phyloP scores from a whole-genome alignment of 2,113 vertebrate genomes.

The Sterna hirundo region DNA sequence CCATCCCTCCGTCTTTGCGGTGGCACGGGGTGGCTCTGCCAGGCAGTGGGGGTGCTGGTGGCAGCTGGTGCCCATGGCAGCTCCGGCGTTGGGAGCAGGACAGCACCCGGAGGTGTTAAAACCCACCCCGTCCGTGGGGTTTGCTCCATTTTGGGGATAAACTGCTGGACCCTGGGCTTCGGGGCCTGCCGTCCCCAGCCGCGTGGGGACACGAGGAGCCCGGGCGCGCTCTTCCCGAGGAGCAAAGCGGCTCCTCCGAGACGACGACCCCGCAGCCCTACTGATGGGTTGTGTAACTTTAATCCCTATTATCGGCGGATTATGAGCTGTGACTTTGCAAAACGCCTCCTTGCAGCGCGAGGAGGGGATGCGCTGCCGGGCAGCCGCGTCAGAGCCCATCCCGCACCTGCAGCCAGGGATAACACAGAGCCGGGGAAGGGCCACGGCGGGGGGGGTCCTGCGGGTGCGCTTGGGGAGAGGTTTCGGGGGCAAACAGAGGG shows the following conservation, averaged over 20 bases:
- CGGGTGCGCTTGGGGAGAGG: fast-evolving
- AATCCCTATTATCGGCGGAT: conserved; percentile 49
- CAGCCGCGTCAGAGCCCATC: not conserved
- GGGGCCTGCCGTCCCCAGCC: not conserved
- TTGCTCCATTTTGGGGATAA: not conserved
- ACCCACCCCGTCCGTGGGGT: fast-evolving
- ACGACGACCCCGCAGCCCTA: not conserved
- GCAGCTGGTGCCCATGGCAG: not conserved
- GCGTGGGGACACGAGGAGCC: fast-evolving
- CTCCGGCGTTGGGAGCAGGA: fast-evolving
- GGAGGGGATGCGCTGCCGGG: not conserved
- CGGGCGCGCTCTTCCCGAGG: not conserved
- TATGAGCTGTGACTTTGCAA: conserved; percentile 57
- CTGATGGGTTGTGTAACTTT: conserved; percentile 11
- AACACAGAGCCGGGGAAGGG: not conserved
- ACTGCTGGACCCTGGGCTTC: not conserved
- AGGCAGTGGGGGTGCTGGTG: not conserved
- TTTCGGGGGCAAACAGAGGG: fast-evolving
- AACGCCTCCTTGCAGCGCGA: not conserved
- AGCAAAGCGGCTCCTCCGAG: not conserved
- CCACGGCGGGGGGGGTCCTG: fast-evolving
- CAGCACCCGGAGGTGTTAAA: not conserved
- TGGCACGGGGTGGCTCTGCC: not conserved
- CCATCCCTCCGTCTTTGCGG: not conserved
- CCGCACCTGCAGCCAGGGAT: not conserved